Evolutionary conservation across 2,797 vertebrate genomes (phyloP).

Genomic region (Manis pentadactyla): DNA sequence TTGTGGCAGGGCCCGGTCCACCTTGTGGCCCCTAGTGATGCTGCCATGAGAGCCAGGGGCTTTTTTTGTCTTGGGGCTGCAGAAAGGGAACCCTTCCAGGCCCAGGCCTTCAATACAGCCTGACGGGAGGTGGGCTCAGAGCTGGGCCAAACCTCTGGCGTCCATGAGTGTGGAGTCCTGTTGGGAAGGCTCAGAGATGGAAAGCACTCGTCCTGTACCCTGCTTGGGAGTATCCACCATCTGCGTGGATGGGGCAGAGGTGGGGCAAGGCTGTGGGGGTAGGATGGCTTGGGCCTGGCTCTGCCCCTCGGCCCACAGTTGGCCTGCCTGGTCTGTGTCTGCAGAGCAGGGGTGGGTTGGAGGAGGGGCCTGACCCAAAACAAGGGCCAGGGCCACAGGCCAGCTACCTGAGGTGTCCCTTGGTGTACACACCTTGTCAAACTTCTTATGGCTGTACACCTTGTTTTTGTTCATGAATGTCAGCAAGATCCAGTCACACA

Average conservation of each 20-base stretch:
- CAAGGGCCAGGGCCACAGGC: conserved; percentile 65
- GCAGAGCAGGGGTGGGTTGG: neutral
- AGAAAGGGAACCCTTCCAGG: neutral
- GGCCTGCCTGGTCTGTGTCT: neutral
- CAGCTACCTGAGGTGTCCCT: neutral
- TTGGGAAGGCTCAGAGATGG: neutral
- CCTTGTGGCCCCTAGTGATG: neutral
- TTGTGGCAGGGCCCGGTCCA: neutral
- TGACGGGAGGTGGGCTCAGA: conserved; percentile 43
- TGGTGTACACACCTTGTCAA: conserved; percentile 90
- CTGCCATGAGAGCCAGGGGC: neutral
- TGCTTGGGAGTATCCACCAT: neutral
- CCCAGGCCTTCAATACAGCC: neutral
- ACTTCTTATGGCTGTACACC: conserved; percentile 93
- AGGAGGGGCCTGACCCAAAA: conserved; percentile 68
- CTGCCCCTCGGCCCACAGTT: neutral
- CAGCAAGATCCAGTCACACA: conserved; percentile 97
- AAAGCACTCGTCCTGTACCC: neutral
- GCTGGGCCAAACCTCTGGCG: conserved; percentile 67
- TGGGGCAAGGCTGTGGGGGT: neutral
- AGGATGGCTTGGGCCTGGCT: neutral
- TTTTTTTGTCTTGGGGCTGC: neutral
- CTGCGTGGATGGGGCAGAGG: conserved; percentile 66
- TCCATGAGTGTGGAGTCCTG: conserved; percentile 24
- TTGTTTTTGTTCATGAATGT: conserved; percentile 96